A percentile compares a stretch with the other conserved stretches of the same genome.
These are phyloP conservation scores for Leptatherina wallacei DNA, from an alignment of 2,797 vertebrate genomes.

Conservation along the genomic window DNA sequence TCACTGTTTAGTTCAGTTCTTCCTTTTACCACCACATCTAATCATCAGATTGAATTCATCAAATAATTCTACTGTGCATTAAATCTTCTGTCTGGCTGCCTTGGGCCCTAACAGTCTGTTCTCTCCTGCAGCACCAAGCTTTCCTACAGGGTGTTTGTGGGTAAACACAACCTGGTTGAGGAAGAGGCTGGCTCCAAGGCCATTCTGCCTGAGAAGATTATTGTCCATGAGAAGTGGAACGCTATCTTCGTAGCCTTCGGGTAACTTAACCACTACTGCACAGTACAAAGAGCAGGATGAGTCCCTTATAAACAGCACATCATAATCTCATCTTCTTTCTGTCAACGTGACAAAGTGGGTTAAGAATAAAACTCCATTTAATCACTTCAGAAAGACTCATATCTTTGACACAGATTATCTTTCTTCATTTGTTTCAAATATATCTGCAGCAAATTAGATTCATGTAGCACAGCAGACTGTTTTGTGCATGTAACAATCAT, in stretches of 20 bases:
- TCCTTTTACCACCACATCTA: neutral
- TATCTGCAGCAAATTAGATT: neutral
- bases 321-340: constrained; percentile 25
- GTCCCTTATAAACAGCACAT: constrained; percentile 20
- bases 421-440: constrained; percentile 18
- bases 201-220: constrained; percentile 80
- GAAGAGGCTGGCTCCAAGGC: constrained; percentile 76
- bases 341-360: constrained; percentile 20
- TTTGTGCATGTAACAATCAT: neutral
- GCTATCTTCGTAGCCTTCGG: constrained; percentile 78
- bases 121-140: constrained; percentile 59
- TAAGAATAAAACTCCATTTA: constrained; percentile 16
- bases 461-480: neutral
- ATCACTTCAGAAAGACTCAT: constrained; percentile 4
- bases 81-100: constrained; percentile 30
- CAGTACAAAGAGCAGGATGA: neutral
- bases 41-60: constrained; percentile 24
- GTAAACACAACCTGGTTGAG: constrained; percentile 83
- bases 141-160: constrained; percentile 83
- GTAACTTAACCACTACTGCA: constrained; percentile 56
- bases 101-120: constrained; percentile 22
- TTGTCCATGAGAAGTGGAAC: constrained; percentile 86
- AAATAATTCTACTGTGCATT: constrained; percentile 19
- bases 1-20: constrained; percentile 4
- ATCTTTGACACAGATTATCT: constrained; percentile 6